Evolutionary conservation across 2,888 invertebrate species (phyloP).

Genomic region (Keiferia lycopersicella): DNA sequence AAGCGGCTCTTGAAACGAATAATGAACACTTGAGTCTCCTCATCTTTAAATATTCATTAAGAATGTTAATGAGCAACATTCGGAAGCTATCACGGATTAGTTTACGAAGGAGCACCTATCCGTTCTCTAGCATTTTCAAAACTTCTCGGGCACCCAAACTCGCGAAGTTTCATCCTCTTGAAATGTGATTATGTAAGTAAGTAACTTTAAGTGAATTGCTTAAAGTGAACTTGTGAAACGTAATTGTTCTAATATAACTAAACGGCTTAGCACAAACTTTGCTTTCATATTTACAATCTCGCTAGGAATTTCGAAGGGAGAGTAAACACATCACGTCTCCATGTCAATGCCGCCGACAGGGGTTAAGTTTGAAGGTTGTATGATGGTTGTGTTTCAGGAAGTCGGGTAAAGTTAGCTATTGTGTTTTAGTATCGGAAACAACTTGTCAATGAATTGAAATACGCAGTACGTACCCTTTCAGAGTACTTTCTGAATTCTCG

Average conservation of each 20-base stretch:
- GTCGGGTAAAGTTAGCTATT: neutral
- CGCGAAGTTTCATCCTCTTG: slow-evolving; percentile 56
- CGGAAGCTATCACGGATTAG: slow-evolving; percentile 47
- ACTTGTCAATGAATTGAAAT: slow-evolving; percentile 38
- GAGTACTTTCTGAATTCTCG: slow-evolving; percentile 41
- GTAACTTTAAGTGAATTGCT: slow-evolving; percentile 72
- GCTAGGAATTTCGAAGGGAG: slow-evolving; percentile 32
- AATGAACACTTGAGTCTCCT: slow-evolving; percentile 22
- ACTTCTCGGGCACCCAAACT: slow-evolving; percentile 45
- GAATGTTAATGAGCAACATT: slow-evolving; percentile 47
- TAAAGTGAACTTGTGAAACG: slow-evolving; percentile 68
- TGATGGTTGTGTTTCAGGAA: slow-evolving; percentile 12
- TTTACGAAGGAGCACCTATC: slow-evolving; percentile 44
- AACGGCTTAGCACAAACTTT: slow-evolving; percentile 65
- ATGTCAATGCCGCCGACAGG: neutral
- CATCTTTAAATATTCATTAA: slow-evolving; percentile 29
- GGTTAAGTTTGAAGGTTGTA: slow-evolving; percentile 23
- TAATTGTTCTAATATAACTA: slow-evolving; percentile 65
- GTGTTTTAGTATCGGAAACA: slow-evolving; percentile 22
- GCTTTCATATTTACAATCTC: slow-evolving; percentile 57
- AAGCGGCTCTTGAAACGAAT: slow-evolving; percentile 14
- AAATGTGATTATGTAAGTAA: slow-evolving; percentile 66
- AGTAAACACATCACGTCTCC: slow-evolving; percentile 20
- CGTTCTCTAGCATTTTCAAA: slow-evolving; percentile 50
- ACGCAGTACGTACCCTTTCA: slow-evolving; percentile 38